Conservation (phyloP, 2,888 invertebrate species). For the Agriotes lineatus region DNA sequence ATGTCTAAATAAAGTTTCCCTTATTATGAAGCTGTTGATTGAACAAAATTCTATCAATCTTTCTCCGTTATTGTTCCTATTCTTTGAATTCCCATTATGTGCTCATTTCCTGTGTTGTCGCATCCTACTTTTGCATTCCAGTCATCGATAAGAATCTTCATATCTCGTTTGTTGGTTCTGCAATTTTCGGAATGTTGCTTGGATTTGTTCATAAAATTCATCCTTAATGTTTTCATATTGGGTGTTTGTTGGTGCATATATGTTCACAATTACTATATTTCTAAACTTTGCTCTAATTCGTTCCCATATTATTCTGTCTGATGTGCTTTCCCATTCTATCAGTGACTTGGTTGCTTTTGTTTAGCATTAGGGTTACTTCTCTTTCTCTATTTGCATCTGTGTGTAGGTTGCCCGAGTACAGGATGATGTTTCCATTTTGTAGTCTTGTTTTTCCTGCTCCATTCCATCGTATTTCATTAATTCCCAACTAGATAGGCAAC, state of each 20-base stretch:
- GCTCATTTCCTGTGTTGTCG: constrained; percentile 8
- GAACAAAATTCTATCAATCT: constrained; percentile 7
- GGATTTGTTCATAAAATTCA: background rate
- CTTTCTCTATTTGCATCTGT: constrained; percentile 3
- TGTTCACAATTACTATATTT: constrained; percentile 6
- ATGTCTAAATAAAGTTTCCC: constrained; percentile 2
- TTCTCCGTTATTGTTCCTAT: constrained; percentile 11
- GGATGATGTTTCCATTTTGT: background rate
- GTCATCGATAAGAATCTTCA: constrained; percentile 7
- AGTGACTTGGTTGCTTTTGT: constrained; percentile 10
- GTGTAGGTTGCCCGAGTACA: constrained; percentile 2
- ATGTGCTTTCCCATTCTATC: constrained; percentile 12
- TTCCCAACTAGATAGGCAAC: too few species aligned
- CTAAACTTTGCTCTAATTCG: constrained; percentile 6
- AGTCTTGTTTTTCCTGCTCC: too few species aligned
- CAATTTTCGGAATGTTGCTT: background rate
- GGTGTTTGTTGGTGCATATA: constrained; percentile 14
- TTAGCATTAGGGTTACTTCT: constrained; percentile 15
- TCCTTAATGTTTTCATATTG: constrained; percentile 7
- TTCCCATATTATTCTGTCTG: too few species aligned
- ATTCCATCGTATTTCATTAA: too few species aligned
- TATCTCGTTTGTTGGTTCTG: constrained; percentile 5
- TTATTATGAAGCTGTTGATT: background rate
- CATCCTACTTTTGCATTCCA: constrained; percentile 10
- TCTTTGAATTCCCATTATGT: constrained; percentile 2